These are phyloP conservation scores for Neolamprologus sp. DNA, from an alignment of 2,113 vertebrate species.

Conservation along the genomic window DNA sequence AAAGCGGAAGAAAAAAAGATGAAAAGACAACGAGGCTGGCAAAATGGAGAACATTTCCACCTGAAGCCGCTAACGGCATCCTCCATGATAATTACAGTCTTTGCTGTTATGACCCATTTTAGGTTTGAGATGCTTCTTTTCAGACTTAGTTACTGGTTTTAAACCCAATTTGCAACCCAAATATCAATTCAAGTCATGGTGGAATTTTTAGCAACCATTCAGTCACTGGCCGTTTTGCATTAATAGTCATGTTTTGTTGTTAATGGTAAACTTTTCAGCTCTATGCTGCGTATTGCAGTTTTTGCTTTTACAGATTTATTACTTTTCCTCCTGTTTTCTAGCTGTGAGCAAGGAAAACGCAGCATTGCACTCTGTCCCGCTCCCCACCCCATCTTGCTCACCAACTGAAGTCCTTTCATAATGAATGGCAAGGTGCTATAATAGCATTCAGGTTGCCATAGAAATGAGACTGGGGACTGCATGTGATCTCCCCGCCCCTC, in stretches of 20 bases:
- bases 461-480: constrained; percentile 93
- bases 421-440: constrained; percentile 99
- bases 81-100: neutral
- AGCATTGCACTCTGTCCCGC: neutral
- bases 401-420: constrained; percentile 93
- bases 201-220: neutral
- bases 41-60: neutral
- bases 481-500: constrained; percentile 66
- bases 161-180: neutral
- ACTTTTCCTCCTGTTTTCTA: constrained; percentile 14
- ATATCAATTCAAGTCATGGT: neutral
- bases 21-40: neutral
- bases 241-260: neutral
- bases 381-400: constrained; percentile 59
- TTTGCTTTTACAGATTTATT: constrained; percentile 7
- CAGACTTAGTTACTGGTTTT: neutral
- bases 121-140: neutral
- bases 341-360: constrained; percentile 31
- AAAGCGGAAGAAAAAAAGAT: neutral
- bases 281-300: neutral
- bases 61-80: neutral
- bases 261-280: neutral
- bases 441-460: constrained; percentile 90
- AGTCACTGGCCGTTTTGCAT: neutral
- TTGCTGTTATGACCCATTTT: neutral